Evolutionary conservation across 2,888 invertebrate genomes (phyloP).

Genomic region (Lasius fuliginosus): DNA sequence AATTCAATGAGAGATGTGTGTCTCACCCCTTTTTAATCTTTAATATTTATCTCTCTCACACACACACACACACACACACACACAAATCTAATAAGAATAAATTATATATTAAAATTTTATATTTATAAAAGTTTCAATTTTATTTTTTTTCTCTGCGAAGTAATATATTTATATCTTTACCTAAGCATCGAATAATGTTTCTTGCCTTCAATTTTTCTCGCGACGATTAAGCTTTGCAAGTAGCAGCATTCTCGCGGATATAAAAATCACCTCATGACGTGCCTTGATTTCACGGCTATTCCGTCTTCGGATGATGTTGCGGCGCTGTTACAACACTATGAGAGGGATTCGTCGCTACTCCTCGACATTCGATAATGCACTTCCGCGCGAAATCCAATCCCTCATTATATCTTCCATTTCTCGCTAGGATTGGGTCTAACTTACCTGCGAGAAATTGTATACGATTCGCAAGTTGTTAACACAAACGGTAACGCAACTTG

Average conservation of each 20-base stretch:
- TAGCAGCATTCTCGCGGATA: constrained; percentile 41
- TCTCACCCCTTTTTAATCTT: not conserved
- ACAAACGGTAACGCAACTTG: not conserved
- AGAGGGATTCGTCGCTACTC: not conserved
- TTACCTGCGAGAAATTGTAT: constrained; percentile 50
- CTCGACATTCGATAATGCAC: not conserved
- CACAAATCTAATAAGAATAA: not conserved
- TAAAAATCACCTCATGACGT: constrained; percentile 12
- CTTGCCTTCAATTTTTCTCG: not conserved
- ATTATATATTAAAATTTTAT: not conserved
- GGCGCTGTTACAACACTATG: not conserved
- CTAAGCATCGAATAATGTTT: not conserved
- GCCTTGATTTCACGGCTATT: constrained; percentile 14
- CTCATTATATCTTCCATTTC: not conserved
- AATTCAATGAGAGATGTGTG: not conserved
- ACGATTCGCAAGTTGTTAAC: constrained; percentile 1
- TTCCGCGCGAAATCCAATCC: constrained; percentile 8
- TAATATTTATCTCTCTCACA: not conserved
- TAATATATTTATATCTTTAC: constrained; percentile 3
- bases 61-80: too few relatives aligned
- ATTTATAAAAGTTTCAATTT: not conserved
- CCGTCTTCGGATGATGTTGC: constrained; percentile 21
- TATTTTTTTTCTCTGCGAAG: not conserved
- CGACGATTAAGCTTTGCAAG: constrained; percentile 39
- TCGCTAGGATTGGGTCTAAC: not conserved